phyloP scores from a whole-genome alignment of 2,888 invertebrate genomes.

The Andrena marginata region DNA sequence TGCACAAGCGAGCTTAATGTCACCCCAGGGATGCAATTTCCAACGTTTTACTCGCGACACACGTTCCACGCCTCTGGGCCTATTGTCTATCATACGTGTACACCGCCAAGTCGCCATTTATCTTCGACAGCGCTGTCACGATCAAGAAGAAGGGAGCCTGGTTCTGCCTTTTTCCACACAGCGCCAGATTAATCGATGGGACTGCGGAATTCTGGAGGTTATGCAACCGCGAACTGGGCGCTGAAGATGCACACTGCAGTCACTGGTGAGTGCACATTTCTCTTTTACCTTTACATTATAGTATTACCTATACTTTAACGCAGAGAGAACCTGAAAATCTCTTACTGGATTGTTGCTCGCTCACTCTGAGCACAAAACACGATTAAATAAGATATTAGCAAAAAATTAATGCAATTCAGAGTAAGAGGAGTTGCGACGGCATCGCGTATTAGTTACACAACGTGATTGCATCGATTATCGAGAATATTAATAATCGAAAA shows the following conservation, averaged over 20 bases:
- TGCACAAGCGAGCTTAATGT: conserved; percentile 46
- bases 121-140: conserved; percentile 56
- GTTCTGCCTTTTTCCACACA: conserved; percentile 14
- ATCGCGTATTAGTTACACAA: not conserved
- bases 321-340: not conserved
- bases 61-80: conserved; percentile 65
- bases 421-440: not conserved
- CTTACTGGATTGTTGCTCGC: not conserved
- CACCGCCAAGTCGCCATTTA: conserved; percentile 55
- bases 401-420: not conserved
- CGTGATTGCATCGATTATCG: not conserved
- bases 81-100: conserved; percentile 50
- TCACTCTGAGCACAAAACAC: not conserved
- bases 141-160: conserved; percentile 37
- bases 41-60: conserved; percentile 63
- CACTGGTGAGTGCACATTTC: conserved; percentile 53
- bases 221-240: not conserved
- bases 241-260: conserved; percentile 25
- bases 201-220: not conserved
- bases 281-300: not conserved
- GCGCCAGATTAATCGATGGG: conserved; percentile 20
- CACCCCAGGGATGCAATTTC: conserved; percentile 72
- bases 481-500: not conserved
- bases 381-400: not conserved
- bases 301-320: not conserved